Conservation (phyloP, 2,888 invertebrate genomes). For the Anthophora plumipes region DNA sequence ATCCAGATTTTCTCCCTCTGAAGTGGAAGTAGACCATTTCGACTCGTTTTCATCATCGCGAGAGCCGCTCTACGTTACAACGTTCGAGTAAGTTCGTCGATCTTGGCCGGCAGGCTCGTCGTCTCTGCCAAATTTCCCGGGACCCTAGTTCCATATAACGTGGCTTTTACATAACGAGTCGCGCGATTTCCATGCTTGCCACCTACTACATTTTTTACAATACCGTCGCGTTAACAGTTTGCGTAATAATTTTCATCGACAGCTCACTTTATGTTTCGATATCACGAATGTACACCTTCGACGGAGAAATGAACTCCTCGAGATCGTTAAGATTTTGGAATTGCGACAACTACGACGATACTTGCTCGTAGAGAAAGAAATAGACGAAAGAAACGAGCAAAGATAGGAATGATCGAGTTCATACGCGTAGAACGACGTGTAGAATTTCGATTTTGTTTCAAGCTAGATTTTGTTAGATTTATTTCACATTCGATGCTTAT, state of each 20-base stretch:
- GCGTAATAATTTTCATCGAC: no score
- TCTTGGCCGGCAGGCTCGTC: constrained; percentile 34
- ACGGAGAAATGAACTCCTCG: no score
- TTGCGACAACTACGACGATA: no score
- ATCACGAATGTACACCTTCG: no score
- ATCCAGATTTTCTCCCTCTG: neutral
- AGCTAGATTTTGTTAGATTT: neutral
- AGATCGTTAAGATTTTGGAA: no score
- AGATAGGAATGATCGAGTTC: neutral
- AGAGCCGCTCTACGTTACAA: neutral
- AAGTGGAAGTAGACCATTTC: neutral
- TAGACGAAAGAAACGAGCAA: neutral
- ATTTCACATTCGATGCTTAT: neutral
- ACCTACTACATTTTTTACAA: constrained; percentile 13
- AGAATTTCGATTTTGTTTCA: neutral
- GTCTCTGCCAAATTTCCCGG: constrained; percentile 44
- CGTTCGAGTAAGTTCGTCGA: constrained; percentile 22
- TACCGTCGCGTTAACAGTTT: no score
- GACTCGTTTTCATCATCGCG: neutral
- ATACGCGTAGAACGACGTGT: no score
- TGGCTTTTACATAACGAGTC: constrained; percentile 31
- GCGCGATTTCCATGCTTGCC: constrained; percentile 28
- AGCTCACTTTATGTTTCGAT: no score
- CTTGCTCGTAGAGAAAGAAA: no score
- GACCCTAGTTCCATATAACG: neutral